phyloP scores from a whole-genome alignment of 2,797 vertebrate species.

The Anolis apletophallus region DNA sequence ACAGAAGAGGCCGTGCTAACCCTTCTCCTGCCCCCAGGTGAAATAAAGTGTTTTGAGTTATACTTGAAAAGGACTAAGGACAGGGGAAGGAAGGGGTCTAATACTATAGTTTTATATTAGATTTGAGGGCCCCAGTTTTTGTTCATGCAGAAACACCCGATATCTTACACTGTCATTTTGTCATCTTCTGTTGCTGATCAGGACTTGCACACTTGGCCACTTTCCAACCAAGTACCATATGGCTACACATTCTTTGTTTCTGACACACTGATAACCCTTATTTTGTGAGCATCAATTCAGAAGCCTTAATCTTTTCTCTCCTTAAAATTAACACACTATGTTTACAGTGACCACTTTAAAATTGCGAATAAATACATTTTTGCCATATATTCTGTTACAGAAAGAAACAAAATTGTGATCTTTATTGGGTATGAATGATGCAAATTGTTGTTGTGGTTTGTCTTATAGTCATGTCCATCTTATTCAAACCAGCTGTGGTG shows the following conservation, averaged over 20 bases:
- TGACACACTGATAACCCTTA: not conserved
- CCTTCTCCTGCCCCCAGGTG: too few relatives aligned
- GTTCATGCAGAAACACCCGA: not conserved
- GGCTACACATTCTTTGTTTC: not conserved
- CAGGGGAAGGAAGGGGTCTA: not conserved
- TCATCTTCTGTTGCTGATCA: not conserved
- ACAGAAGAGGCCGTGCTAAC: too few relatives aligned
- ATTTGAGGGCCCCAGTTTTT: not conserved
- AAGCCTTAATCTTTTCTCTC: not conserved
- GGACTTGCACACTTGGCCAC: not conserved
- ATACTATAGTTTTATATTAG: not conserved
- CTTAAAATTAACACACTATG: not conserved
- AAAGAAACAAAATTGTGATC: not conserved
- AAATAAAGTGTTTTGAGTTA: too few relatives aligned
- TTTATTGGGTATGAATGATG: not conserved
- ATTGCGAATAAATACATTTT: not conserved
- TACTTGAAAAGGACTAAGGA: too few relatives aligned
- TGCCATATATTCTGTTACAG: not conserved
- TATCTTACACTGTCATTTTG: not conserved
- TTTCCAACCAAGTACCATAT: not conserved
- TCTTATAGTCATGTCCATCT: too few relatives aligned
- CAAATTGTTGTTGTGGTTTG: too few relatives aligned
- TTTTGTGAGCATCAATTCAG: not conserved
- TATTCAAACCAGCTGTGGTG: too few relatives aligned
- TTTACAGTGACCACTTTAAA: not conserved